A percentile compares a stretch with the other conserved stretches of the same genome.
Conservation (phyloP, 92 coral and sea anemone genomes). For the Desmophyllum pertusum region DNA sequence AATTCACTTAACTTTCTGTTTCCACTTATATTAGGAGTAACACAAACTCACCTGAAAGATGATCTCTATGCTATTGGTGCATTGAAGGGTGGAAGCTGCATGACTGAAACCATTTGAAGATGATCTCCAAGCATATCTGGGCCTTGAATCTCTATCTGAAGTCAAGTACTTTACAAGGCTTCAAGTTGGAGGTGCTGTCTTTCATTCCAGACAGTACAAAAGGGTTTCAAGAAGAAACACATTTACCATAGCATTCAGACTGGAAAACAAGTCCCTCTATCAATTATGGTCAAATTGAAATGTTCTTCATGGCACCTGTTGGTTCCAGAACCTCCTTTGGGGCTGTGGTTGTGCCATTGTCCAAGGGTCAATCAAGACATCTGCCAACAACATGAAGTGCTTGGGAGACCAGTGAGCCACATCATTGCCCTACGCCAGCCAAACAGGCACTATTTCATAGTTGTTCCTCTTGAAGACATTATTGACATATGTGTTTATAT, state of each 20-base stretch:
- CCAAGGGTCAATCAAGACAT: constrained; percentile 26
- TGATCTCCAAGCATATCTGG: constrained; percentile 44
- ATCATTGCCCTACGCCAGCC: too few relatives aligned
- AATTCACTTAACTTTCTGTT: too few relatives aligned
- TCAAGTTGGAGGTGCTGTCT: constrained; percentile 34
- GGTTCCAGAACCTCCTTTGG: constrained; percentile 12
- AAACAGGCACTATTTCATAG: too few relatives aligned
- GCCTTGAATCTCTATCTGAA: constrained; percentile 43
- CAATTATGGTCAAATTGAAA: constrained; percentile 57
- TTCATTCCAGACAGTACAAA: constrained; percentile 54
- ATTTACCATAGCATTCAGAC: constrained; percentile 44
- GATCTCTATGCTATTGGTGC: constrained; percentile 55
- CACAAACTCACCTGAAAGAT: constrained; percentile 51
- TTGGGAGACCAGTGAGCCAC: too few relatives aligned
- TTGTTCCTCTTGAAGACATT: too few relatives aligned
- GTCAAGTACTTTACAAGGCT: constrained; percentile 41
- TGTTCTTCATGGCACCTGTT: constrained; percentile 43
- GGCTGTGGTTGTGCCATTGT: constrained; percentile 43
- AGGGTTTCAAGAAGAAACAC: constrained; percentile 56
- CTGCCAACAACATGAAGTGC: too few relatives aligned
- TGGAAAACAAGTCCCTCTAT: constrained; percentile 41
- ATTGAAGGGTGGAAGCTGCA: constrained; percentile 30
- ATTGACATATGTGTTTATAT: too few relatives aligned
- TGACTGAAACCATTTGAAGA: constrained; percentile 37
- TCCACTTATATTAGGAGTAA: constrained; percentile 36